phyloP scores from a whole-genome alignment of 2,797 vertebrate species.

The Protosalanx chinensis region DNA sequence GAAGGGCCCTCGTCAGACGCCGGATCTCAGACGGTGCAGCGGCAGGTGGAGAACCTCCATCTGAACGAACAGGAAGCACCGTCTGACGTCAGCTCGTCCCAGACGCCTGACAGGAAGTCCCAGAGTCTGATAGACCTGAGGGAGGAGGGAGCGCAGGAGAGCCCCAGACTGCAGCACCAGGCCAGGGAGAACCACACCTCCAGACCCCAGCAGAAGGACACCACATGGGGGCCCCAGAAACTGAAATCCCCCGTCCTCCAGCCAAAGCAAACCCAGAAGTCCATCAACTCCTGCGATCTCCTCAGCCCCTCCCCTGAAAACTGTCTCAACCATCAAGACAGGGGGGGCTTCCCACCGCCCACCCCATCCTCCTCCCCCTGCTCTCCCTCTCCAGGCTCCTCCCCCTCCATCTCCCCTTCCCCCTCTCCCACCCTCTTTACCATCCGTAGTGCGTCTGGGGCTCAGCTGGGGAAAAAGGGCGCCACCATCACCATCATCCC shows the following conservation, averaged over 20 bases:
- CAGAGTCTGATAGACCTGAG: constrained; percentile 27
- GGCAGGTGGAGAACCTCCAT: constrained; percentile 71
- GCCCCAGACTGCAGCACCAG: constrained; percentile 38
- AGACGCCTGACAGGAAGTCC: constrained; percentile 18
- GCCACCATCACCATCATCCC: constrained; percentile 87
- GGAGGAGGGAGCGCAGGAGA: constrained; percentile 36
- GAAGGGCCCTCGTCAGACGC: constrained; percentile 49
- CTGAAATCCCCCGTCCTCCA: constrained; percentile 22
- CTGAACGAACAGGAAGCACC: constrained; percentile 66
- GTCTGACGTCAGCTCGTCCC: constrained; percentile 10
- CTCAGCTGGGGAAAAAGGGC: constrained; percentile 74
- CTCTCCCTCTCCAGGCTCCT: constrained; percentile 54
- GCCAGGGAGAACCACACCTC: constrained; percentile 33
- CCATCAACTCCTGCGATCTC: constrained; percentile 32
- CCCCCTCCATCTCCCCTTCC: constrained; percentile 48
- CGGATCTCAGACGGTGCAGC: constrained; percentile 65
- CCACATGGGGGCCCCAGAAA: constrained; percentile 23
- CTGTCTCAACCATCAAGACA: constrained; percentile 36
- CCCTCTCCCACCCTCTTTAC: constrained; percentile 53
- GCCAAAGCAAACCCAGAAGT: constrained; percentile 26
- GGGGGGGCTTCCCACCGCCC: constrained; percentile 30
- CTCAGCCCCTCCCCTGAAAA: constrained; percentile 56
- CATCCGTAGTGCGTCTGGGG: constrained; percentile 69
- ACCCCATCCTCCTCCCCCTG: constrained; percentile 55
- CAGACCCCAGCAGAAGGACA: constrained; percentile 31